Evolutionary conservation across 2,888 invertebrate species (phyloP), one percentile per base, ranked within the genome.

Genomic region (Melieria crassipennis): DNA sequence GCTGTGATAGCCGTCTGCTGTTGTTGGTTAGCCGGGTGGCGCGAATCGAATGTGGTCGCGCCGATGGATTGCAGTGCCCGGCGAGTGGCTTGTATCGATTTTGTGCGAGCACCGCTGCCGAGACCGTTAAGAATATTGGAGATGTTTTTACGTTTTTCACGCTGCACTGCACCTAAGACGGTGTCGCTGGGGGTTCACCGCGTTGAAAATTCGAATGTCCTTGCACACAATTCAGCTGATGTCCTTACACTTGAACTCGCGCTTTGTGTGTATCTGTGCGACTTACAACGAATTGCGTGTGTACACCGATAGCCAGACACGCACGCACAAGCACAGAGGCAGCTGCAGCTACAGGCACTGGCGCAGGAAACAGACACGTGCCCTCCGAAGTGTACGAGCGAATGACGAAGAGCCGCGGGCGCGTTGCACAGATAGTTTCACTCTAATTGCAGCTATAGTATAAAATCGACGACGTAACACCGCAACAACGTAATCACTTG

Each of bases 401-500:
- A 30, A 30, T 30, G 30, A 30, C 30, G 30, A 3, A 2, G 30
- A 30, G 30, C 30, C 30, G 30, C 30, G 30, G 30, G 30, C 2
- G 30, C 2, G 30, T 30, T 30, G 30, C 30, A 30, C 30, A 30
- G 30, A 30, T 30, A 30, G 30, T 30, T 30, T 30, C 30, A 30
- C 30, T 30, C 30, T 30, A 30, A 30, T 30, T 30, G 30, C 30
- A 30, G 30, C 64, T 46, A 43, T 61, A 45, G 61, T 72, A 58
- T 72, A 65, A 62, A 55, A 61, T 72, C 61, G 64, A 73, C 75
- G 80, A 79, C 75, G 78, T 79, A 76, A 82, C 77, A 69, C 62
- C 74, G 75, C 76, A 74, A 70, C 78, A 79, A 80, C 81, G 82
- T 80, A 82, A 81, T 78, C 75, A 76, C 73, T 79, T 80, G 81